Evolutionary conservation across 1,140 invertebrate genomes (phyloP).

Genomic region (Rhyzopertha dominica): DNA sequence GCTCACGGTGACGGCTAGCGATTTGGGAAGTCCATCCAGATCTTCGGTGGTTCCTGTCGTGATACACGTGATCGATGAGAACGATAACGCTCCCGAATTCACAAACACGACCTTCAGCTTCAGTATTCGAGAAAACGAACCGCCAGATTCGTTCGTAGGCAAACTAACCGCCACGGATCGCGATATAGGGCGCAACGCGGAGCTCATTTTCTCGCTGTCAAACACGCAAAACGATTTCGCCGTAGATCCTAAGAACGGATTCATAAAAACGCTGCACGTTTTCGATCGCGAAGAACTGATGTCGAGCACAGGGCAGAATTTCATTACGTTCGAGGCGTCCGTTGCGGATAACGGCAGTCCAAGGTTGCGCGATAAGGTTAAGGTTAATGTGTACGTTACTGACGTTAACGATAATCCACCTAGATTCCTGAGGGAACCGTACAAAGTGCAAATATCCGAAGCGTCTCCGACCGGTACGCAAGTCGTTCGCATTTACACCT

Average conservation of each 20-base stretch:
- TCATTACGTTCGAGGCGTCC: constrained; percentile 74
- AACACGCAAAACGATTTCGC: constrained; percentile 75
- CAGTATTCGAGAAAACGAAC: constrained; percentile 82
- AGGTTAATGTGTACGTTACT: constrained; percentile 79
- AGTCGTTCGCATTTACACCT: constrained; percentile 77
- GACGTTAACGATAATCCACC: constrained; percentile 94
- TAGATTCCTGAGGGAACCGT: constrained; percentile 74
- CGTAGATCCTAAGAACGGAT: constrained; percentile 86
- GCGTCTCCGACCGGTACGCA: constrained; percentile 70
- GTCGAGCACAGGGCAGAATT: constrained; percentile 67
- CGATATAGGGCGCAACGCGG: constrained; percentile 87
- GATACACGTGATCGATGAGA: constrained; percentile 91
- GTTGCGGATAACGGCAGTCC: constrained; percentile 84
- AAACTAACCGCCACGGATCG: constrained; percentile 83
- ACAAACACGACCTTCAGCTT: constrained; percentile 81
- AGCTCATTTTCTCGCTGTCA: constrained; percentile 80
- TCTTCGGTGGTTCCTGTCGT: constrained; percentile 80
- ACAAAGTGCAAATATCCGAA: constrained; percentile 81
- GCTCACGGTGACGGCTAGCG: constrained; percentile 73
- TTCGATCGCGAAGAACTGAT: constrained; percentile 86
- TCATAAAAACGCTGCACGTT: constrained; percentile 76
- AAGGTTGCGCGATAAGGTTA: constrained; percentile 77
- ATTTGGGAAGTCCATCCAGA: constrained; percentile 68
- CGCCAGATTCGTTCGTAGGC: constrained; percentile 82
- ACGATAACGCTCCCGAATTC: constrained; percentile 90